These are phyloP conservation scores for Drosophila lowei DNA, from an alignment of 1,140 invertebrate species.

Conservation along the genomic window DNA sequence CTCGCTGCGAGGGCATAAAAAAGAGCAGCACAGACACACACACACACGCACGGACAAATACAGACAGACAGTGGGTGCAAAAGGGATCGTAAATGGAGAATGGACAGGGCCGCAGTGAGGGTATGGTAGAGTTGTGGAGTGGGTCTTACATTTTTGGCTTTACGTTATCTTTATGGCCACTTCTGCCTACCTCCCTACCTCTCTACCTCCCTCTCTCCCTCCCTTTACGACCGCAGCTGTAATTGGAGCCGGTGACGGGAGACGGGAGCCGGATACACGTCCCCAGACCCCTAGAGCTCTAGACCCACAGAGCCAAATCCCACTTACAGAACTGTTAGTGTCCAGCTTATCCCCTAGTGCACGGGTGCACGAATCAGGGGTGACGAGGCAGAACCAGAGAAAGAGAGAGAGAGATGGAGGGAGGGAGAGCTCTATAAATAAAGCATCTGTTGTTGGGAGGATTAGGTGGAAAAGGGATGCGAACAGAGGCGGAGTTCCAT, in stretches of 20 bases:
- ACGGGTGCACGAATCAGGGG: neutral
- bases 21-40: neutral
- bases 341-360: constrained; percentile 15
- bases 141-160: constrained; percentile 51
- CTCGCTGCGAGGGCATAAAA: neutral
- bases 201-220: neutral
- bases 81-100: constrained; percentile 16
- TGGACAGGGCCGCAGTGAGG: neutral
- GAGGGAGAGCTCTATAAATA: constrained; percentile 24
- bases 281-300: constrained; percentile 33
- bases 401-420: neutral
- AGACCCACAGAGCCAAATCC: constrained; percentile 3
- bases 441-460: constrained; percentile 41
- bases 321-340: neutral
- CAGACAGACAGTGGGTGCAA: constrained; percentile 14
- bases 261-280: constrained; percentile 1
- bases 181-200: constrained; percentile 52
- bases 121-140: too few relatives aligned
- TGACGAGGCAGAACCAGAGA: neutral
- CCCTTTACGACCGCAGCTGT: constrained; percentile 56
- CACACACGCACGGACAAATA: too few relatives aligned
- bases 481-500: constrained; percentile 8
- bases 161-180: constrained; percentile 70
- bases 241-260: constrained; percentile 32
- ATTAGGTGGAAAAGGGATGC: constrained; percentile 22